A percentile compares a stretch with the other conserved stretches of the same genome.
phyloP scores from a whole-genome alignment of 2,888 invertebrate genomes.

The Morpho helenor region DNA sequence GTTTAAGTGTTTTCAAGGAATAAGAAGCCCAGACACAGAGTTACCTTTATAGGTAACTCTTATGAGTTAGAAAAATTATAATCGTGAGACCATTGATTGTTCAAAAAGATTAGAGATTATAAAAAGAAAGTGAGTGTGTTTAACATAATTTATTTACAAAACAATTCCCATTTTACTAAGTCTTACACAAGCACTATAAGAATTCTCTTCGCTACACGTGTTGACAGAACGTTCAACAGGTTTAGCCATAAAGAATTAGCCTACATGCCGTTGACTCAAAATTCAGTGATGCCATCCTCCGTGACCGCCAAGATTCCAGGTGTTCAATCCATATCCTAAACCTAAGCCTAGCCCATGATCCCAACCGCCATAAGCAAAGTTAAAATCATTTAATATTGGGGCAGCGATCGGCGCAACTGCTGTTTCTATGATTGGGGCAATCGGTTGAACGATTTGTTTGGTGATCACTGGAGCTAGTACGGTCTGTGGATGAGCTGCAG shows the following conservation, averaged over 20 bases:
- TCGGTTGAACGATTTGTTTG: conserved; percentile 23
- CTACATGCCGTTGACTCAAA: conserved; percentile 4
- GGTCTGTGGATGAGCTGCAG: conserved; percentile 54
- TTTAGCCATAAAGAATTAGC: conserved; percentile 18
- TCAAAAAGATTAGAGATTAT: not conserved
- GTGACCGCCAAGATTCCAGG: conserved; percentile 16
- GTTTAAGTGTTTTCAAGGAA: too few relatives aligned
- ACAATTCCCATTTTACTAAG: not conserved
- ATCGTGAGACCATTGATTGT: too few relatives aligned
- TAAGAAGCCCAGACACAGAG: too few relatives aligned
- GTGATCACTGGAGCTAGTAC: conserved; percentile 19
- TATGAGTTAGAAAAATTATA: too few relatives aligned
- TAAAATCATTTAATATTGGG: conserved; percentile 5
- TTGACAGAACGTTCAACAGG: conserved; percentile 11
- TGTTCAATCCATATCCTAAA: conserved; percentile 13
- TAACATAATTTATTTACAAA: conserved; percentile 9
- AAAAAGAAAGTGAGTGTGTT: not conserved
- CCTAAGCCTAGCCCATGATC: conserved; percentile 12
- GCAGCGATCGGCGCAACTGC: conserved; percentile 1
- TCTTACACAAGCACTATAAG: conserved; percentile 14
- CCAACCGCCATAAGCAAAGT: conserved; percentile 7
- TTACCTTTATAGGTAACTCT: too few relatives aligned
- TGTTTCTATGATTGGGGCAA: conserved; percentile 16
- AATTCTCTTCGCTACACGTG: conserved; percentile 17
- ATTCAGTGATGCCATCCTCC: conserved; percentile 24